Evolutionary conservation across 2,888 invertebrate genomes (phyloP), one percentile per base, ranked within the genome.

Genomic region (Perizoma affinitatum): DNA sequence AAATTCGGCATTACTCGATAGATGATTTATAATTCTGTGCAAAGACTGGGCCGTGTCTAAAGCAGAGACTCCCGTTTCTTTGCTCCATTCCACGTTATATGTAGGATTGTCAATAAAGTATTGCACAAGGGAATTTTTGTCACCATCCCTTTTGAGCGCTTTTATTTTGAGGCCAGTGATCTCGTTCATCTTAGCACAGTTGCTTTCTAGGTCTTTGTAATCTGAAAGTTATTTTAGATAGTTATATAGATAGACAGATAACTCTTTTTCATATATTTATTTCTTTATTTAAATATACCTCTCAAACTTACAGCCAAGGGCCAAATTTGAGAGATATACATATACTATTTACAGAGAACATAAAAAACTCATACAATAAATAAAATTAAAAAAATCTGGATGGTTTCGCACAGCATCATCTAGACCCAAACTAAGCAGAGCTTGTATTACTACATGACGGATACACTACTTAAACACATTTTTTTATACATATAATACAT

Each of bases 91-190:
- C 0, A 80, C 80, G 4, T 77, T 80, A 36, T 83, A 86, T 53
- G 81, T 72, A 0, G 84, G 76, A 22, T 84, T 83, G 5, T 86
- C 84, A 6, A 90, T 72, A 60, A 87, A 86, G 65, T 86, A 84
- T 65, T 83, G 77, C 2, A 89, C 82, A 4, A 90, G 58, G 0
- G 83, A 76, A 54, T 82, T 82, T 56, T 80, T 86, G 42, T 88
- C 87, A 0, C 84, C 82, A 10, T 80, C 74, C 22, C 72, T 75
- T 65, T 84, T 87, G 10, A 91, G 61, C 0, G 82, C 76, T 55
- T 77, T 83, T 55, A 90, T 80, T 63, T 87, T 78, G 0, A 90
- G 72, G 4, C 86, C 84, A 0, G 90, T 87, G 9, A 92, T 60
- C 42, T 86, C 78, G 0, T 82, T 63, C 80, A 91, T 87, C 61